Evolutionary conservation across 1,140 invertebrate species (phyloP).

Genomic region (Acromyrmex charruanus): DNA sequence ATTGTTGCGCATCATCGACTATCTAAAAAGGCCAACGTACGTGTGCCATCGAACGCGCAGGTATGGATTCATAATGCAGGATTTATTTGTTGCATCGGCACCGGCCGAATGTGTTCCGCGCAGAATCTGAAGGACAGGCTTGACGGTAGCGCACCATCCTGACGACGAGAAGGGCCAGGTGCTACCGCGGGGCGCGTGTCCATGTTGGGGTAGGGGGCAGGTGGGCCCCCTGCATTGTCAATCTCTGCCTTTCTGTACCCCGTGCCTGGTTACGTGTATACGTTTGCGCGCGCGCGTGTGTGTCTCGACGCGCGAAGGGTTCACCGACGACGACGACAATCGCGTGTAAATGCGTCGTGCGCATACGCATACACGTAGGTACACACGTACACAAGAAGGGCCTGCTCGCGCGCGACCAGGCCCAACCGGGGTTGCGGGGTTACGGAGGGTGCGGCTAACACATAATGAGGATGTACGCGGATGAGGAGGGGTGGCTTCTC

Average conservation of each 20-base stretch:
- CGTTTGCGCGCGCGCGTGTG: slow-evolving; percentile 59
- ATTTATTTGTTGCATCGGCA: slow-evolving; percentile 67
- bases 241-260: slow-evolving; percentile 84
- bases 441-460: slow-evolving; percentile 72
- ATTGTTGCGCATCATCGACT: slow-evolving; percentile 31
- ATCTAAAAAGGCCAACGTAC: slow-evolving; percentile 25
- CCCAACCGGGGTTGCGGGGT: slow-evolving; percentile 27
- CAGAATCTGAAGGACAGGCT: slow-evolving; percentile 55
- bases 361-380: slow-evolving; percentile 1
- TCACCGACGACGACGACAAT: slow-evolving; percentile 53
- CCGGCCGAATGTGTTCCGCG: slow-evolving; percentile 42
- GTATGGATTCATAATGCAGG: slow-evolving; percentile 53
- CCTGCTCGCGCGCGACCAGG: slow-evolving; percentile 55
- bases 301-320: slow-evolving; percentile 69
- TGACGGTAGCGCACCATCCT: slow-evolving; percentile 59
- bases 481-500: slow-evolving; percentile 78
- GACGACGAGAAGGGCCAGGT: slow-evolving; percentile 82
- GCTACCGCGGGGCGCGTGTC: slow-evolving; percentile 84
- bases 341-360: slow-evolving; percentile 29
- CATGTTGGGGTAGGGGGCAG: slow-evolving; percentile 84
- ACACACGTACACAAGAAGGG: not conserved
- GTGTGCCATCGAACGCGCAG: slow-evolving; percentile 22
- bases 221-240: slow-evolving; percentile 87
- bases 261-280: slow-evolving; percentile 72
- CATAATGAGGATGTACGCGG: slow-evolving; percentile 81